Evolutionary conservation across 64 coral and sea anemone genomes (phyloP).

Genomic region (Dendronephthya gigantea): DNA sequence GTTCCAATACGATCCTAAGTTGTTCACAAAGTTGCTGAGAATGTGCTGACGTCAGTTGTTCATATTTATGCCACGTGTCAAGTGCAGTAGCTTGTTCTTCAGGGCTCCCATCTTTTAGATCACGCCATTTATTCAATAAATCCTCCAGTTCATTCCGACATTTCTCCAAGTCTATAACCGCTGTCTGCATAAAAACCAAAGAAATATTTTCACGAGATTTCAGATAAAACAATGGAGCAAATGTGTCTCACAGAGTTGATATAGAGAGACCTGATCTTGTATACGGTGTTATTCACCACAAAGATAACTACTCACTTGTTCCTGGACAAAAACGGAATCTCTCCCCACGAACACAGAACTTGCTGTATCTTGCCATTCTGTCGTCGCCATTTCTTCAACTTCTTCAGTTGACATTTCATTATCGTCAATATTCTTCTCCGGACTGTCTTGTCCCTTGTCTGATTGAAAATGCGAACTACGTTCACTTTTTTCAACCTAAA

Average conservation of each 20-base stretch:
- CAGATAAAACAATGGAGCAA: too few species aligned
- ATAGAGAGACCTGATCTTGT: neutral
- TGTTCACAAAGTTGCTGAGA: conserved; percentile 93
- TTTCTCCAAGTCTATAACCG: conserved; percentile 59
- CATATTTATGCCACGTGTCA: conserved; percentile 82
- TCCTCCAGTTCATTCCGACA: conserved; percentile 64
- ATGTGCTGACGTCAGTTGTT: conserved; percentile 58
- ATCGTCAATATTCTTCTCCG: neutral
- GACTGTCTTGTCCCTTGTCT: neutral
- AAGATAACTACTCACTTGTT: neutral
- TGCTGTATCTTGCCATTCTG: neutral
- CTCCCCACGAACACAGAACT: neutral
- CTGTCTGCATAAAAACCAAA: neutral
- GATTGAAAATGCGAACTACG: neutral
- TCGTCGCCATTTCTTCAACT: neutral
- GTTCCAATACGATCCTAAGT: conserved; percentile 82
- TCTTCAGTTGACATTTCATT: neutral
- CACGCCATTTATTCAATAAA: conserved; percentile 57
- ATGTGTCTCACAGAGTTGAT: too few species aligned
- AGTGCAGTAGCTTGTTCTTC: conserved; percentile 54
- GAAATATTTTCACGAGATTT: too few species aligned
- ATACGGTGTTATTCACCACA: too few species aligned
- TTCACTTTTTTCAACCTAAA: conserved; percentile 43
- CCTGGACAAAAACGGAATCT: neutral
- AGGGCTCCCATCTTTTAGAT: conserved; percentile 20